A percentile compares a stretch with the other conserved stretches of the same genome.
Evolutionary conservation across 2,888 invertebrate genomes (phyloP).

Genomic region (Drosophila leonis): DNA sequence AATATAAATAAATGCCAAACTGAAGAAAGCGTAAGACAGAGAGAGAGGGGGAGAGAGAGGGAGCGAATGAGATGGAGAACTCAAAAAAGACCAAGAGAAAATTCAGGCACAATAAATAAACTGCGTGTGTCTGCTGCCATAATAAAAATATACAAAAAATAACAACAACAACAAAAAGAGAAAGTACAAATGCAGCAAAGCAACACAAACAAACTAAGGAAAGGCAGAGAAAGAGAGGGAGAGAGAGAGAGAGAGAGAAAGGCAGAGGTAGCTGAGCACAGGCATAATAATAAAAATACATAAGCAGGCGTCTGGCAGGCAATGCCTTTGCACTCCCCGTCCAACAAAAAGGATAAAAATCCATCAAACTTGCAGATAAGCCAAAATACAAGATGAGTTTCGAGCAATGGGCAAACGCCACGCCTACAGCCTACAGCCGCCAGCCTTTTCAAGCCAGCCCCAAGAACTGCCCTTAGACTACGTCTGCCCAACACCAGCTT

Average conservation of each 20-base stretch:
- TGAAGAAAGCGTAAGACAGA: conserved; percentile 22
- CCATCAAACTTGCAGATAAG: conserved; percentile 81
- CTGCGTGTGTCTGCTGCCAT: conserved; percentile 70
- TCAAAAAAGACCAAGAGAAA: conserved; percentile 27
- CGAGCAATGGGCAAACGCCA: conserved; percentile 13
- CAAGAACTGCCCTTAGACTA: neutral
- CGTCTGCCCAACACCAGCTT: neutral
- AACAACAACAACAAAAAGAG: conserved; percentile 2
- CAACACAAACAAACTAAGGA: conserved; percentile 34
- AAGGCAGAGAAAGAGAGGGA: neutral
- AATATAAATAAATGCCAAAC: conserved; percentile 71
- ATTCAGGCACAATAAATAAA: conserved; percentile 69
- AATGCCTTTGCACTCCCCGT: neutral
- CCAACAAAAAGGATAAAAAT: conserved; percentile 72
- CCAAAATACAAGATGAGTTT: conserved; percentile 65
- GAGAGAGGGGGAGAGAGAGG: neutral
- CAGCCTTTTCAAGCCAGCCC: conserved; percentile 1
- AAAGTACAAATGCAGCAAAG: conserved; percentile 48
- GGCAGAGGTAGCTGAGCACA: conserved; percentile 1
- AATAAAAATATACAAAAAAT: conserved; percentile 57
- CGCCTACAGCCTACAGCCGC: neutral
- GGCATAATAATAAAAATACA: conserved; percentile 56
- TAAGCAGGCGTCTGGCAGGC: conserved; percentile 35
- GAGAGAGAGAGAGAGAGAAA: neutral
- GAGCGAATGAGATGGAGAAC: conserved; percentile 4